Evolutionary conservation across 2,113 vertebrate genomes (phyloP), one percentile per base, ranked within the genome.

Genomic region (Tupaia tana): DNA sequence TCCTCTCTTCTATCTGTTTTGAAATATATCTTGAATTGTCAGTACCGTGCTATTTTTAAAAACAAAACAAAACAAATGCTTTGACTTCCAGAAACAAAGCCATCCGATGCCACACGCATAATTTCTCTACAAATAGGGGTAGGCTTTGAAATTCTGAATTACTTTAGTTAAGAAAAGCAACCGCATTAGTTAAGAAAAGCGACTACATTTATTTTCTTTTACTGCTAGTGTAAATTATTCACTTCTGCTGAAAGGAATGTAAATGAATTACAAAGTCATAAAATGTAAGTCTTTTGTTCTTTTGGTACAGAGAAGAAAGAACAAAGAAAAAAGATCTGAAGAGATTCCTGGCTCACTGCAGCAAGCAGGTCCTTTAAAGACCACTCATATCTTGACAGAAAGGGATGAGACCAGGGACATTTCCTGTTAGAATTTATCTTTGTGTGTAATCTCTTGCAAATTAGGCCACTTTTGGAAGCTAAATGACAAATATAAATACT

Each of bases 111-210:
- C 63, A 80, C 52, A 89, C 84, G 71, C 29, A 80, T 74, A 80
- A 63, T 73, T 96, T 96, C 63, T 93, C 58, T 84, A 81, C 58
- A 90, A 91, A 80, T 79, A 80, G 25, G 70, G n/a, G 13, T 87
- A 34, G 86, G 81, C 66, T 96, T 95, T 91, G 94, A 94, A 96
- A 96, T 93, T 89, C 84, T 94, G 34, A 95, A 85, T 94, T 80
- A 58, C 61, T 92, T 80, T 77, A 91, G 59, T 92, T 81, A 93
- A 89, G 86, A 75, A 95, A 92, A 87, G 61, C 27, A 91, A 81
- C 61, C 89, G 18, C 9, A 22, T 71, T 77, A 91, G 59, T 92
- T 81, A 93, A 89, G 86, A 75, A 95, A 92, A 87, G 61, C 27
- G 91, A 81, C 61, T 91, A 22, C 9, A 88, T 93, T 93, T 96